These are phyloP conservation scores for Isurus oxyrinchus DNA, from an alignment of 2,113 vertebrate genomes.

Conservation along the genomic window DNA sequence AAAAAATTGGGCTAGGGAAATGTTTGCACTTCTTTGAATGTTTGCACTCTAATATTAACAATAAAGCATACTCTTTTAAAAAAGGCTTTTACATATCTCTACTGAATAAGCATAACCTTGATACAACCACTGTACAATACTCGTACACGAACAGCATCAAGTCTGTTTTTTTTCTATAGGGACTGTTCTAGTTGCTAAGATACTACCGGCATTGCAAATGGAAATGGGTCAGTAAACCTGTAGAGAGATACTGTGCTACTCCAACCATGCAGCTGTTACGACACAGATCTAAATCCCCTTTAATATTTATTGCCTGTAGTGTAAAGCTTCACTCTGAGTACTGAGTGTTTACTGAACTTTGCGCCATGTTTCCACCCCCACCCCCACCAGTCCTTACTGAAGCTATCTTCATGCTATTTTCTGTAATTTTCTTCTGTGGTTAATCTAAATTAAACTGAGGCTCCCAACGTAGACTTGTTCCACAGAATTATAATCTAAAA, in stretches of 20 bases:
- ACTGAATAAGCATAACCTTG: slow-evolving; percentile 55
- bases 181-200: slow-evolving; percentile 99
- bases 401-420: not conserved
- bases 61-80: not conserved
- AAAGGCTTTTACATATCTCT: slow-evolving; percentile 8
- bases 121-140: slow-evolving; percentile 68
- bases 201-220: slow-evolving; percentile 89
- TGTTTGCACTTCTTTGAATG: not conserved
- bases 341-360: slow-evolving; percentile 29
- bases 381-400: not conserved
- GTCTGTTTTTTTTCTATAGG: slow-evolving; percentile 77
- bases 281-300: slow-evolving; percentile 71
- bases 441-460: not conserved
- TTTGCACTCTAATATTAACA: not conserved
- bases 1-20: not conserved
- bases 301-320: slow-evolving; percentile 62
- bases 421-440: not conserved
- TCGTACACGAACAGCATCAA: slow-evolving; percentile 84
- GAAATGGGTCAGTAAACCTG: slow-evolving; percentile 96
- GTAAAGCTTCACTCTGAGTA: slow-evolving; percentile 1
- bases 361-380: not conserved
- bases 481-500: not conserved
- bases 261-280: slow-evolving; percentile 76
- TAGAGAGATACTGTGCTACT: slow-evolving; percentile 91
- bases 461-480: not conserved